Evolutionary conservation across 2,113 vertebrate genomes (phyloP).

Genomic region (Felis chaus): DNA sequence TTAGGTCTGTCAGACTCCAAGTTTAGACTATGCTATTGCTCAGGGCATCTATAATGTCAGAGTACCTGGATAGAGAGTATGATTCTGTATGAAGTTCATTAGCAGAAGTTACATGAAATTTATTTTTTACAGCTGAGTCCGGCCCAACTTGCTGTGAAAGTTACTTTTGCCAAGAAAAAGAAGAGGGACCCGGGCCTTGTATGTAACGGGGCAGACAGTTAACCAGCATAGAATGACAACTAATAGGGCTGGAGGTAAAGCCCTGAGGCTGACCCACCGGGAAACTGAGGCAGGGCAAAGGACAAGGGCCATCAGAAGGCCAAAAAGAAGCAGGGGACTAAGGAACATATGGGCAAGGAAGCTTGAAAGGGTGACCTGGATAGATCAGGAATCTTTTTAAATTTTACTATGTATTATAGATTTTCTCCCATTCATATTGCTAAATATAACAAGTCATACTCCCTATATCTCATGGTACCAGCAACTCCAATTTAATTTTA

Average conservation of each 20-base stretch:
- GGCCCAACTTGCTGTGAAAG: background rate
- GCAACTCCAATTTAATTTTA: background rate
- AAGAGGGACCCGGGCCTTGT: background rate
- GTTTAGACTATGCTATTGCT: background rate
- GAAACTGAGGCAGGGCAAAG: background rate
- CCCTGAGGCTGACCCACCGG: background rate
- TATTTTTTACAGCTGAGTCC: conserved; percentile 10
- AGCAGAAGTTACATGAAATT: background rate
- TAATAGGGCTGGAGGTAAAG: background rate
- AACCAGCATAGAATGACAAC: background rate
- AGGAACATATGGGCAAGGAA: background rate
- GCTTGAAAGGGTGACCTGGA: background rate
- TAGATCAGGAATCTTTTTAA: background rate
- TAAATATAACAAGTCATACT: background rate
- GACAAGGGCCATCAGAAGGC: background rate
- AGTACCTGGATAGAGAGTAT: background rate
- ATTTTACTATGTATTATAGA: background rate
- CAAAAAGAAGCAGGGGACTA: background rate
- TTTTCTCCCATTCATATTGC: background rate
- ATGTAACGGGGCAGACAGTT: background rate
- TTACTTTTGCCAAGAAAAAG: conserved; percentile 12
- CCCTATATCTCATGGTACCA: background rate
- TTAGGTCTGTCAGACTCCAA: background rate
- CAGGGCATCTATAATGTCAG: background rate
- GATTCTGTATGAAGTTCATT: background rate